Base-by-base conservation (phyloP, 1,140 invertebrate genomes). In the Cataglyphis hispanica region DNA sequence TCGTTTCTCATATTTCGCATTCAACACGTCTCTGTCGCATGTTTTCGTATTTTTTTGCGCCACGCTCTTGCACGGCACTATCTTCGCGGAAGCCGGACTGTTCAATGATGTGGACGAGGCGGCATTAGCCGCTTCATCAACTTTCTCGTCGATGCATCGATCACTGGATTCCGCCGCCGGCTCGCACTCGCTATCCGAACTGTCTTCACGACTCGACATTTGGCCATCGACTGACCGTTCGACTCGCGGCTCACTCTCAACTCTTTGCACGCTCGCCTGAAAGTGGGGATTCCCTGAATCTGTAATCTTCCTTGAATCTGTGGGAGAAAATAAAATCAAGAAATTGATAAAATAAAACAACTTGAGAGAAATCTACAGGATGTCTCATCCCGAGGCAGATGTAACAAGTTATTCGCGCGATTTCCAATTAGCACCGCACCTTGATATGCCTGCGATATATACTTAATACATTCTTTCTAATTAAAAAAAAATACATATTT, bases 131-230 rank as follows among this genome's bases (percentile, higher is more conserved):
- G 50, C 58, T 40, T 27, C 83, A 22, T 31, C 61, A 46, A 58
- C 43, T 76, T 8, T 43, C 53, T 56, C 11, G 7, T 6, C 31
- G 46, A 27, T 2, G 31, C 16, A 27, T 56, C 13, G 53, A 70
- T 60, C 25, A 34, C 34, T 50, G 31, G 25, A 56, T 10, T 43
- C 58, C 22, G 31, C 22, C 37, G 37, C 70, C 61, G 70, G 22
- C 60, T 87, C 83, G 53, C 66, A 81, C 50, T 80, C 80, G 84
- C 78, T 87, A 56, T 92, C 91, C 19, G 88, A 87, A 78, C 91
- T 94, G 53, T 93, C 92, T 91, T 94, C 93, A 75, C 91, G 89
- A 90, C 91, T 94, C 90, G 93, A 93, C 93, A 95, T 95, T 93
- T 91, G 92, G 86, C 74, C 87, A 72, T 81, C 88, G 89, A 95